Percentiles rank a stretch among this genome's conserved stretches.
Conservation (phyloP, 2,888 invertebrate genomes). For the Dendrolimus pini region DNA sequence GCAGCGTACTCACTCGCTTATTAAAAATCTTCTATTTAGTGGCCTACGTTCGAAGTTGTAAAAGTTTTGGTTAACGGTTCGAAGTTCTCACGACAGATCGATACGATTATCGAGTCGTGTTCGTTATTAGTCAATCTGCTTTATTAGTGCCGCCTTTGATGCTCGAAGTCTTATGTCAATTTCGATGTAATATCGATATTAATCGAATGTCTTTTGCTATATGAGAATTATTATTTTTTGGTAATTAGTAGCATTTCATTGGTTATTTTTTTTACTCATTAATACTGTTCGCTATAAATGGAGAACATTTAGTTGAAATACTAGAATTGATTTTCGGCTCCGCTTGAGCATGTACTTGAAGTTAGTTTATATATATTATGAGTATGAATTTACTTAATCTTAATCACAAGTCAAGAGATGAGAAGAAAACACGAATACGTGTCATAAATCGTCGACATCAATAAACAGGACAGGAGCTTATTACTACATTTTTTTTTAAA, state of each 20-base stretch:
- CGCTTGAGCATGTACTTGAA: too few species aligned
- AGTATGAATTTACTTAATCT: too few species aligned
- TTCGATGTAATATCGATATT: slow-evolving; percentile 39
- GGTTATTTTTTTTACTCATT: slow-evolving; percentile 4
- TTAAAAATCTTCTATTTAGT: slow-evolving; percentile 26
- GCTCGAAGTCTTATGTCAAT: slow-evolving; percentile 49
- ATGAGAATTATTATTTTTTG: slow-evolving; percentile 36
- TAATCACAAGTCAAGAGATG: too few species aligned
- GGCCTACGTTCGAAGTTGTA: slow-evolving; percentile 40
- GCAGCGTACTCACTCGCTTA: slow-evolving; percentile 15
- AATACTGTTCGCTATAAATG: neutral
- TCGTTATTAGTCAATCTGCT: slow-evolving; percentile 72
- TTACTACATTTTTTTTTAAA: too few species aligned
- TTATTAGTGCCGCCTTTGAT: slow-evolving; percentile 70
- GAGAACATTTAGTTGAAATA: too few species aligned
- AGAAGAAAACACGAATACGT: too few species aligned
- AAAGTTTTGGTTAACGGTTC: slow-evolving; percentile 58
- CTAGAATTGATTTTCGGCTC: too few species aligned
- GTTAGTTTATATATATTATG: too few species aligned
- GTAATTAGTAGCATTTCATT: slow-evolving; percentile 41
- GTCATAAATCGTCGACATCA: too few species aligned
- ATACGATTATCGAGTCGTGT: slow-evolving; percentile 50
- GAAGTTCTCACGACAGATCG: slow-evolving; percentile 72
- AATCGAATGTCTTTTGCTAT: slow-evolving; percentile 24
- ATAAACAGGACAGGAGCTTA: too few species aligned